Conservation (phyloP, 1,140 invertebrate species). For the Anastatus disparis region DNA sequence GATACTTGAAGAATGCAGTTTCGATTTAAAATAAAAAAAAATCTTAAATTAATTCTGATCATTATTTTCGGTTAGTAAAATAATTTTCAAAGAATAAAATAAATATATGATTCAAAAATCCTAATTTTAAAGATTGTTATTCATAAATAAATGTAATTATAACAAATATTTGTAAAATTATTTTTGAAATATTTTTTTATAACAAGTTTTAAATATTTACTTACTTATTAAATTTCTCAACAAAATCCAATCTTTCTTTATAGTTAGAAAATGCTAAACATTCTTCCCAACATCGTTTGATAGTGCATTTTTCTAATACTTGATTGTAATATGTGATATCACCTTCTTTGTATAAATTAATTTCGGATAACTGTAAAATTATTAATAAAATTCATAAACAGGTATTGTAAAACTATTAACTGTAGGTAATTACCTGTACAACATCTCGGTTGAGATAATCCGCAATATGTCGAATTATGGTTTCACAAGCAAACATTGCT, state of each 20-base stretch:
- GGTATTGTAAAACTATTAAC: too few species aligned
- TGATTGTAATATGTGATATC: conserved; percentile 85
- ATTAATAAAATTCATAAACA: conserved; percentile 18
- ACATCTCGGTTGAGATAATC: conserved; percentile 73
- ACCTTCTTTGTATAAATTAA: conserved; percentile 87
- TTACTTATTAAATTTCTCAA: conserved; percentile 82
- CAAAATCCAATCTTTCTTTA: conserved; percentile 68
- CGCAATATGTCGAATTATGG: conserved; percentile 80
- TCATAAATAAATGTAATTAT: too few species aligned
- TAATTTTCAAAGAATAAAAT: too few species aligned
- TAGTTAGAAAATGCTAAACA: conserved; percentile 78
- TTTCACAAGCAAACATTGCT: conserved; percentile 85
- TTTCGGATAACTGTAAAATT: conserved; percentile 67
- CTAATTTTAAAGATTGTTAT: too few species aligned
- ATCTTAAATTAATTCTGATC: too few species aligned
- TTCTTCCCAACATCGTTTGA: conserved; percentile 84
- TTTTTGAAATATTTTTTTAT: too few species aligned
- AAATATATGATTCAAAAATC: too few species aligned
- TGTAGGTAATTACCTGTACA: conserved; percentile 67
- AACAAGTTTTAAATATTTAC: conserved; percentile 39
- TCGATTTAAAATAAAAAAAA: too few species aligned
- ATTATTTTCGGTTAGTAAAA: too few species aligned
- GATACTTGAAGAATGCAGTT: too few species aligned
- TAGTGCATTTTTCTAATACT: conserved; percentile 78
- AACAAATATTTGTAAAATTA: too few species aligned